Evolutionary conservation across 2,888 invertebrate species (phyloP).

Genomic region (Antheraea yamamai): DNA sequence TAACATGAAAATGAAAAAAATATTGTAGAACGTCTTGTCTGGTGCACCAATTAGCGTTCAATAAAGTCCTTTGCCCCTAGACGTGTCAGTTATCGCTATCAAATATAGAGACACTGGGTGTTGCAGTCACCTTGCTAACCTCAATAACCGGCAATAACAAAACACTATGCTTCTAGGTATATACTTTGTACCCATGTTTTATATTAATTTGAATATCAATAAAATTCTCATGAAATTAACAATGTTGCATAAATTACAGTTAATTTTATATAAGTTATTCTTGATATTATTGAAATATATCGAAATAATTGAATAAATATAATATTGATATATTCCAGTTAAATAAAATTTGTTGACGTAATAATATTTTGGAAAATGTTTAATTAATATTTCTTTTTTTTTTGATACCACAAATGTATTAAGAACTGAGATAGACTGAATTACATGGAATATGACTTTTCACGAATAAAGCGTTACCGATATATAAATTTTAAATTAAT

Average conservation of each 20-base stretch:
- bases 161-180: neutral
- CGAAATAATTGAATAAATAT: neutral
- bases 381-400: neutral
- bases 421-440: neutral
- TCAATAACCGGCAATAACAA: neutral
- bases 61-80: conserved; percentile 66
- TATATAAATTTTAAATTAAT: neutral
- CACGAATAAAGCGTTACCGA: neutral
- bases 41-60: conserved; percentile 68
- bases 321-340: neutral
- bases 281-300: neutral
- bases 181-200: neutral
- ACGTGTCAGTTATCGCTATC: conserved; percentile 59
- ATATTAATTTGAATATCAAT: neutral
- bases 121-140: conserved; percentile 46
- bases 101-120: conserved; percentile 40
- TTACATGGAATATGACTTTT: neutral
- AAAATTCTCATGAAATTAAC: neutral
- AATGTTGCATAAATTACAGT: neutral
- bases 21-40: conserved; percentile 48
- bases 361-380: neutral
- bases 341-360: neutral
- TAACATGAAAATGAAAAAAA: neutral
- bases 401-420: neutral
- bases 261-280: neutral